Evolutionary conservation across 35 echinoderm and acorn worm genomes (phyloP).

Genomic region (Patiria miniata): DNA sequence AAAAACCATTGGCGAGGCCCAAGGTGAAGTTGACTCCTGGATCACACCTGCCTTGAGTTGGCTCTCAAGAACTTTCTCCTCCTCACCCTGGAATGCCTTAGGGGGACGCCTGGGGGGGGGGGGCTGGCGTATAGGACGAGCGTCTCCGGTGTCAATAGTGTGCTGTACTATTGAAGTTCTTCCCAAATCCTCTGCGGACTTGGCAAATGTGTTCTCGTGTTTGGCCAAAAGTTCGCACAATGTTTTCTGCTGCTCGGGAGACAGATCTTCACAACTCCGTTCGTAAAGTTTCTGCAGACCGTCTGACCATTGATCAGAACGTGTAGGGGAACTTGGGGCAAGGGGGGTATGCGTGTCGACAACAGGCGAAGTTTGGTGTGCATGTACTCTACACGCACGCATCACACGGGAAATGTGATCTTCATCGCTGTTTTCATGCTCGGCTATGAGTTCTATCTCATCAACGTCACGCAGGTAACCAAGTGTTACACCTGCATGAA

Average conservation of each 20-base stretch:
- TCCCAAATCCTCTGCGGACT: conserved; percentile 55
- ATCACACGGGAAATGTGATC: neutral
- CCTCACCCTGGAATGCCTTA: conserved; percentile 44
- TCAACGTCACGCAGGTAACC: conserved; percentile 38
- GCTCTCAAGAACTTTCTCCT: conserved; percentile 39
- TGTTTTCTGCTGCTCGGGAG: neutral
- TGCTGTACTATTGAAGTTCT: conserved; percentile 56
- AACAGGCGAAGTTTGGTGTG: neutral
- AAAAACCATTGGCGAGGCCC: conserved; percentile 35
- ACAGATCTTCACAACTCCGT: conserved; percentile 17
- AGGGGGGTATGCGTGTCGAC: neutral
- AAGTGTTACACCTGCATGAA: neutral
- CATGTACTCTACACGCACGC: conserved; percentile 19
- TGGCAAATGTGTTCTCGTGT: conserved; percentile 37
- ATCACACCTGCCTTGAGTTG: conserved; percentile 57
- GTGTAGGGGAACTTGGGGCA: neutral
- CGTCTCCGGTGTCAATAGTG: conserved; percentile 50
- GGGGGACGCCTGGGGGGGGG: conserved; percentile 60
- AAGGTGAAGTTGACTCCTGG: conserved; percentile 30
- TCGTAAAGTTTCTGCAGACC: conserved; percentile 38
- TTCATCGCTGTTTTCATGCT: neutral
- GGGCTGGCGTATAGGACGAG: conserved; percentile 53
- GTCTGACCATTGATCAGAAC: conserved; percentile 38
- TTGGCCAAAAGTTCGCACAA: neutral
- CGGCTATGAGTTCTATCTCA: neutral